phyloP scores from a whole-genome alignment of 2,113 vertebrate species.

The Phalacrocorax carbo region DNA sequence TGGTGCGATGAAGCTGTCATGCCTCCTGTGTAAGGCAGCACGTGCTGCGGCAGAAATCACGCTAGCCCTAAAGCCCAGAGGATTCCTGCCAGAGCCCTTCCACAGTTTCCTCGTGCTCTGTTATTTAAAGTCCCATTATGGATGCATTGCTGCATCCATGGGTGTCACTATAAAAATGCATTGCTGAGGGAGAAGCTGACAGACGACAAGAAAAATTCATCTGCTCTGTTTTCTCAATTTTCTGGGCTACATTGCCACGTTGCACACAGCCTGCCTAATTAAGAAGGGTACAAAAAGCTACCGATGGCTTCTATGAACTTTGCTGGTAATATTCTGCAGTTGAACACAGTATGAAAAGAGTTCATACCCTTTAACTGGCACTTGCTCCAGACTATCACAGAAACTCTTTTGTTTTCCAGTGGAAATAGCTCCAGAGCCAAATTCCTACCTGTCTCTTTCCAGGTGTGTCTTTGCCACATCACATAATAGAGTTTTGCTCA shows the following conservation, averaged over 20 bases:
- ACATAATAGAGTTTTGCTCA: not conserved
- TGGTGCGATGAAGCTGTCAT: not conserved
- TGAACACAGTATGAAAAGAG: not conserved
- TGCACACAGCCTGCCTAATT: not conserved
- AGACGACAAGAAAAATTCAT: not conserved
- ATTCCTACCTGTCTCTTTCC: not conserved
- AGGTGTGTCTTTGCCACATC: not conserved
- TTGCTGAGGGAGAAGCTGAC: not conserved
- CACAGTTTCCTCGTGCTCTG: not conserved
- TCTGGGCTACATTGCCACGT: rapidly evolving
- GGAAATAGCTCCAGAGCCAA: not conserved
- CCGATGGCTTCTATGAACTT: not conserved
- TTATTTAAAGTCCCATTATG: rapidly evolving
- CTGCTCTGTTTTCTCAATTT: rapidly evolving
- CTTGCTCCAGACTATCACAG: not conserved
- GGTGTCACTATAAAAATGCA: not conserved
- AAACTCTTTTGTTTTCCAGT: slow-evolving; percentile 4
- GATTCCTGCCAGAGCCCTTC: not conserved
- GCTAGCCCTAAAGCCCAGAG: not conserved
- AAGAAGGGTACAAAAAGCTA: not conserved
- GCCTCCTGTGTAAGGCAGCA: not conserved
- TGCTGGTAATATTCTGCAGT: not conserved
- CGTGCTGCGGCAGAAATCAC: not conserved
- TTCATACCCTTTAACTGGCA: not conserved
- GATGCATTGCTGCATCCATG: not conserved